Conservation (phyloP, 2,888 invertebrate species). For the Axea sp. region DNA sequence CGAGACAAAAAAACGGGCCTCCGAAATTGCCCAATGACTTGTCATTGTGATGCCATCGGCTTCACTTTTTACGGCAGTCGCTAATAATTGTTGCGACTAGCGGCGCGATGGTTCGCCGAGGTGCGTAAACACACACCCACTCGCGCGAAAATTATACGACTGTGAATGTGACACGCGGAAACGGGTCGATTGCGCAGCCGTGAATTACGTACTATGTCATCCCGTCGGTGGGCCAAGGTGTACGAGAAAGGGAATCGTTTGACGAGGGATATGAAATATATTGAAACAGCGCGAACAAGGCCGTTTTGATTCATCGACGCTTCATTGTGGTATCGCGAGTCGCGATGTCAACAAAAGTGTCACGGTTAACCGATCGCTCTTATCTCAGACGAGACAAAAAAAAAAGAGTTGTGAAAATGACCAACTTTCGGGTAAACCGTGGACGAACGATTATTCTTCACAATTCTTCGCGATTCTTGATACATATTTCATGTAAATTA, state of each 20-base stretch:
- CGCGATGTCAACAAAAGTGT: neutral
- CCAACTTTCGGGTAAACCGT: too few relatives aligned
- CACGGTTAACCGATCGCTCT: neutral
- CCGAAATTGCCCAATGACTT: constrained; percentile 1
- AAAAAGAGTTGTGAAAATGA: too few relatives aligned
- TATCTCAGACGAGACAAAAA: too few relatives aligned
- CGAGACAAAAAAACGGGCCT: neutral
- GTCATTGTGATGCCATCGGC: neutral
- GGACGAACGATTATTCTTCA: too few relatives aligned
- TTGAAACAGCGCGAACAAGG: constrained; percentile 13
- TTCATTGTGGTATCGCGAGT: constrained; percentile 9
- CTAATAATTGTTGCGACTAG: constrained; percentile 7
- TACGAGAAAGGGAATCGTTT: constrained; percentile 53
- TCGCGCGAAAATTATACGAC: constrained; percentile 38
- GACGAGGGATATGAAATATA: constrained; percentile 38
- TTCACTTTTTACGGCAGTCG: constrained; percentile 1
- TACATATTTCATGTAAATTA: too few relatives aligned
- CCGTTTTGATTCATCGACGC: constrained; percentile 12
- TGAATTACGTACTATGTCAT: constrained; percentile 34
- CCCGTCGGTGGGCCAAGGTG: constrained; percentile 54
- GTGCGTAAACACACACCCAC: constrained; percentile 48
- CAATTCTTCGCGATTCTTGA: too few relatives aligned
- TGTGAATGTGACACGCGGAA: constrained; percentile 39
- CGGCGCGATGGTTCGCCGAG: constrained; percentile 17
- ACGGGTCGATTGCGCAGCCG: constrained; percentile 53